These are phyloP conservation scores for Rhysida immarginata DNA, from an alignment of 1,140 invertebrate genomes.

Conservation along the genomic window DNA sequence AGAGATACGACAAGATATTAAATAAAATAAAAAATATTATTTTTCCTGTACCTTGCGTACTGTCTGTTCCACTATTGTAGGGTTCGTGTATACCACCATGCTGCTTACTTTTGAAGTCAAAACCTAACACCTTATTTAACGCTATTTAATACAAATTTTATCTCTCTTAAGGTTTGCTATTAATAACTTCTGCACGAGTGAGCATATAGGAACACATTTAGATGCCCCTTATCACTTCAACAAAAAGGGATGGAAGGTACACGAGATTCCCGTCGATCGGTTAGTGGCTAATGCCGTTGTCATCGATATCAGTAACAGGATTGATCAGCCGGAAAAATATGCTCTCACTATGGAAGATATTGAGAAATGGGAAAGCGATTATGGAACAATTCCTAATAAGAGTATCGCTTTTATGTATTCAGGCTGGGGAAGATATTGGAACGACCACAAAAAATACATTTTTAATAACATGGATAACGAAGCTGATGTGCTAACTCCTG, in stretches of 20 bases:
- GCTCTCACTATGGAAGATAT: conserved; percentile 17
- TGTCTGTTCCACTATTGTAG: no score
- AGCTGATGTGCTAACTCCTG: no score
- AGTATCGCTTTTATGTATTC: conserved; percentile 23
- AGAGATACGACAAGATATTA: no score
- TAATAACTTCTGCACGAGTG: no score
- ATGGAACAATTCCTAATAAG: conserved; percentile 19
- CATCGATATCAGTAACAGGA: conserved; percentile 15
- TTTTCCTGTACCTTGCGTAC: no score
- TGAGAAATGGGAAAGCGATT: conserved; percentile 16
- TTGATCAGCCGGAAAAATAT: conserved; percentile 15
- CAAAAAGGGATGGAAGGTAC: conserved; percentile 10
- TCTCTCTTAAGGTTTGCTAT: no score
- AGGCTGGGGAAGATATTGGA: conserved; percentile 20
- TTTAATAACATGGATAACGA: no score
- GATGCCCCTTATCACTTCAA: conserved; percentile 23
- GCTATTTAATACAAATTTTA: no score
- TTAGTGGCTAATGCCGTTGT: conserved; percentile 19
- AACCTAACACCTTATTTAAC: no score
- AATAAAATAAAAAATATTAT: no score
- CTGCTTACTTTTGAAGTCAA: no score
- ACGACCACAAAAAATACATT: conserved; percentile 16
- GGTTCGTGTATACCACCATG: no score
- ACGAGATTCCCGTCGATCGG: conserved; percentile 19
- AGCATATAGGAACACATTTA: conserved; percentile 25